Conservation (phyloP, 2,797 vertebrate genomes). For the Apodemus agrarius region DNA sequence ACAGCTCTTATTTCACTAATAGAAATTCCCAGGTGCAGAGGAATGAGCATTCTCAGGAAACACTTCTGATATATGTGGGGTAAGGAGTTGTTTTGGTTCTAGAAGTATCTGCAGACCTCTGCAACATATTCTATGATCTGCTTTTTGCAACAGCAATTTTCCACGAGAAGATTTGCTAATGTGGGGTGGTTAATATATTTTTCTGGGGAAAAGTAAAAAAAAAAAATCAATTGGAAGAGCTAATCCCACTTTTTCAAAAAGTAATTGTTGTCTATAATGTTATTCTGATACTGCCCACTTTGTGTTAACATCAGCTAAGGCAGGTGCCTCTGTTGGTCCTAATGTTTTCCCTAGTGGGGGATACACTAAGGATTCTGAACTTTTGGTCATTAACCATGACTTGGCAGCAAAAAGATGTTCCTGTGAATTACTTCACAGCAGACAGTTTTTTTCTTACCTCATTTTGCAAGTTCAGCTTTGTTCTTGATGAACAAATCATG, state of each 20-base stretch:
- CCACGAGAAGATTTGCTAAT: not conserved
- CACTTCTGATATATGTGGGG: not conserved
- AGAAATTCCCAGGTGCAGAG: not conserved
- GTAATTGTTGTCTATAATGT: not conserved
- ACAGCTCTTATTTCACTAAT: not conserved
- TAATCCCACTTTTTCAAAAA: not conserved
- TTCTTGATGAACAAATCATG: not conserved
- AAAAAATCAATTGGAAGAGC: not conserved
- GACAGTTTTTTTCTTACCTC: not conserved
- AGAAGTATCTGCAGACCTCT: not conserved
- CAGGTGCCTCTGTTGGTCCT: not conserved
- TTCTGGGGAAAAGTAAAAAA: not conserved
- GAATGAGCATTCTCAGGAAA: not conserved
- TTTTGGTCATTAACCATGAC: not conserved
- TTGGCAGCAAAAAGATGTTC: not conserved
- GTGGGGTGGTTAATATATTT: not conserved
- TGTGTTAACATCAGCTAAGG: not conserved
- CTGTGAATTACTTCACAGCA: not conserved
- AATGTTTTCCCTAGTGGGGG: not conserved
- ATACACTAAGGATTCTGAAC: not conserved
- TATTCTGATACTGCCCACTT: not conserved
- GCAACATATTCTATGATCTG: not conserved
- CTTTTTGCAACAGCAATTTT: not conserved
- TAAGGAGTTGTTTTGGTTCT: not conserved
- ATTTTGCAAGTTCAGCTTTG: not conserved